These are phyloP conservation scores for Seriola quinqueradiata DNA, from an alignment of 2,113 vertebrate genomes.

Conservation along the genomic window DNA sequence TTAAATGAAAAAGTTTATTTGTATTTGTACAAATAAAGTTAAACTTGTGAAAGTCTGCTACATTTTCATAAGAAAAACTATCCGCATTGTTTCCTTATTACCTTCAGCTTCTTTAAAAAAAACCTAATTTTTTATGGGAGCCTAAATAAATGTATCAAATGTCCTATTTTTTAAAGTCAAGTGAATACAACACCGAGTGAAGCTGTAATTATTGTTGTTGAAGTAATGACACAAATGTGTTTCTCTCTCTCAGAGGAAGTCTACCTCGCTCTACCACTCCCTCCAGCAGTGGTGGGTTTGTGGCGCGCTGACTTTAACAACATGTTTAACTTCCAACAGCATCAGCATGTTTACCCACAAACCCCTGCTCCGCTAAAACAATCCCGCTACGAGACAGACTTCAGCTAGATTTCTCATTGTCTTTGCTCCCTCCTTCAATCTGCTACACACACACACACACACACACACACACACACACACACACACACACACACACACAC, in stretches of 20 bases:
- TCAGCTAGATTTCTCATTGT: slow-evolving; percentile 70
- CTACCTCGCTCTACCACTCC: not conserved
- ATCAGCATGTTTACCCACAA: slow-evolving; percentile 65
- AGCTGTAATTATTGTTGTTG: too few relatives aligned
- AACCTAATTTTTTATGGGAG: too few relatives aligned
- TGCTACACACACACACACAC: not conserved
- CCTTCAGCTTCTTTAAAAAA: too few relatives aligned
- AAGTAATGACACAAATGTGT: too few relatives aligned
- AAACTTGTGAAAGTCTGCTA: too few relatives aligned
- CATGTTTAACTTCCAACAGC: slow-evolving; percentile 48
- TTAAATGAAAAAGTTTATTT: too few relatives aligned
- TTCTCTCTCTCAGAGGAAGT: not conserved
- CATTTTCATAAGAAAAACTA: too few relatives aligned
- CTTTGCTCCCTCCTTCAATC: slow-evolving; percentile 29
- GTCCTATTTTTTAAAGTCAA: too few relatives aligned
- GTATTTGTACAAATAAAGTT: too few relatives aligned
- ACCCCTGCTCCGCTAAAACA: slow-evolving; percentile 36
- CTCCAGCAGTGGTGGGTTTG: not conserved
- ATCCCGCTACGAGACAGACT: slow-evolving; percentile 34
- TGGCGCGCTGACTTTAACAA: slow-evolving; percentile 29
- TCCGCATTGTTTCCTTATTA: too few relatives aligned
- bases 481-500: slow-evolving; percentile 42
- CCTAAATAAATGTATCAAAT: too few relatives aligned
- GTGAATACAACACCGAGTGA: too few relatives aligned
- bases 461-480: slow-evolving; percentile 8